phyloP scores from a whole-genome alignment of 2,888 invertebrate species.

The Mimachlamys varia region DNA sequence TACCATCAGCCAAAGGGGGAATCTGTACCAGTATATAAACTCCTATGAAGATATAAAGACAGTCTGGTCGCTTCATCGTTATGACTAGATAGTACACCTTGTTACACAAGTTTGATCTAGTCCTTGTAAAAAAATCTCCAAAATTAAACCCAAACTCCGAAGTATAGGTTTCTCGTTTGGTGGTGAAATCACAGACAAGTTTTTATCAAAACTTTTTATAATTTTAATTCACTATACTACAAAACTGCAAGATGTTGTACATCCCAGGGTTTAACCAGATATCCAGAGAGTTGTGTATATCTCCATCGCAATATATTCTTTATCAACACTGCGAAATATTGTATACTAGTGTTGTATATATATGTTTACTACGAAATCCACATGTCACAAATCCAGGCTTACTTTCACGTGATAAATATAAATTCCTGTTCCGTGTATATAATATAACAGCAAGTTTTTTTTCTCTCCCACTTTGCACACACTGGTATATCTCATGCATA shows the following conservation, averaged over 20 bases:
- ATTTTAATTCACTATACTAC: not conserved
- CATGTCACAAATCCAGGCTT: not conserved
- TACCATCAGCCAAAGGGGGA: slow-evolving; percentile 46
- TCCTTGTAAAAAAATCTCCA: not conserved
- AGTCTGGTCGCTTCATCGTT: slow-evolving; percentile 49
- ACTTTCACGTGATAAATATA: slow-evolving; percentile 19
- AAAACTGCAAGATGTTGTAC: not conserved
- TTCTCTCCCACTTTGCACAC: not conserved
- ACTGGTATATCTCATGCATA: slow-evolving; percentile 6
- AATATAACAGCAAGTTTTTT: slow-evolving; percentile 33
- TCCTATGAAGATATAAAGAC: slow-evolving; percentile 41
- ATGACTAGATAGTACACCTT: not conserved
- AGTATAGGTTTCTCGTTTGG: not conserved
- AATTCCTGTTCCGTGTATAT: slow-evolving; percentile 6
- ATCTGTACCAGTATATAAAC: slow-evolving; percentile 47
- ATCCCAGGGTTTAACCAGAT: not conserved
- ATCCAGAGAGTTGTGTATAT: not conserved
- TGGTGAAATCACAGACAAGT: not conserved
- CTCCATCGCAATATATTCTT: not conserved
- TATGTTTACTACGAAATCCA: slow-evolving; percentile 25
- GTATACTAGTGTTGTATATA: not conserved
- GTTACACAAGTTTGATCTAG: not conserved
- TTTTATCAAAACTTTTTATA: not conserved
- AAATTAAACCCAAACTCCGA: not conserved
- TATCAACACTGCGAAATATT: not conserved